A percentile compares a stretch with the other conserved stretches of the same genome.
Conservation (phyloP, 2,113 vertebrate genomes). For the Malurus cyaneus region DNA sequence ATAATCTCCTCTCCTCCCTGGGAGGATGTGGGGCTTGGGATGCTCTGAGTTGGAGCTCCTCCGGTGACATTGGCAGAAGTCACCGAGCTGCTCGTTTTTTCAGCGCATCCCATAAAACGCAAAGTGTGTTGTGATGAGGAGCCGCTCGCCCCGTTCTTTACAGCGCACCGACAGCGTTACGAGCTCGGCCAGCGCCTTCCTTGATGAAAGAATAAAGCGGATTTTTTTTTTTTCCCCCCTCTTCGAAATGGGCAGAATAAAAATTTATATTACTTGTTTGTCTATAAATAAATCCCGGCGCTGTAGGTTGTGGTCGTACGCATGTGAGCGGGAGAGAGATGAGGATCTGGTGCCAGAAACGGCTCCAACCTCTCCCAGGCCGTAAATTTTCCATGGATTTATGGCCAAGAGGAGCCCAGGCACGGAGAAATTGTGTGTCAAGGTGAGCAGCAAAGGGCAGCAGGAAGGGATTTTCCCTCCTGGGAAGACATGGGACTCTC, state of each 20-base stretch:
- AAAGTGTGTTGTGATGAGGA: slow-evolving; percentile 48
- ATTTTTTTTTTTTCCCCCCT: neutral
- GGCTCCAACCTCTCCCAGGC: neutral
- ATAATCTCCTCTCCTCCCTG: neutral
- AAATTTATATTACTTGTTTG: slow-evolving; percentile 59
- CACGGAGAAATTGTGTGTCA: neutral
- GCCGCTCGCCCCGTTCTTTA: slow-evolving; percentile 18
- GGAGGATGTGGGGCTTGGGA: neutral
- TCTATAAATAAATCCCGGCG: neutral
- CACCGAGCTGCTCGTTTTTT: slow-evolving; percentile 10
- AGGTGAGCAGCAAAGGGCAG: neutral
- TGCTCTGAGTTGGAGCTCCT: neutral
- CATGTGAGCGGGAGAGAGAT: neutral
- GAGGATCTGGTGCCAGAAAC: neutral
- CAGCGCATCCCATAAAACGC: slow-evolving; percentile 46
- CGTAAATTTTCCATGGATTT: neutral
- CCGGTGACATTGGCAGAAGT: slow-evolving; percentile 15
- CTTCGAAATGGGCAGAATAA: slow-evolving; percentile 21
- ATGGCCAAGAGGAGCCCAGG: neutral
- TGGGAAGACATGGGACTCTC: neutral
- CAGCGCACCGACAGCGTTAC: slow-evolving; percentile 31
- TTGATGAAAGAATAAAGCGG: slow-evolving; percentile 34
- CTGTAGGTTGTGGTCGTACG: neutral
- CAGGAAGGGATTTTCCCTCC: neutral
- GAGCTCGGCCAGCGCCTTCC: slow-evolving; percentile 23